A percentile compares a stretch with the other conserved stretches of the same genome.
phyloP scores from a whole-genome alignment of 2,888 invertebrate genomes.

The Abrostola tripartita region DNA sequence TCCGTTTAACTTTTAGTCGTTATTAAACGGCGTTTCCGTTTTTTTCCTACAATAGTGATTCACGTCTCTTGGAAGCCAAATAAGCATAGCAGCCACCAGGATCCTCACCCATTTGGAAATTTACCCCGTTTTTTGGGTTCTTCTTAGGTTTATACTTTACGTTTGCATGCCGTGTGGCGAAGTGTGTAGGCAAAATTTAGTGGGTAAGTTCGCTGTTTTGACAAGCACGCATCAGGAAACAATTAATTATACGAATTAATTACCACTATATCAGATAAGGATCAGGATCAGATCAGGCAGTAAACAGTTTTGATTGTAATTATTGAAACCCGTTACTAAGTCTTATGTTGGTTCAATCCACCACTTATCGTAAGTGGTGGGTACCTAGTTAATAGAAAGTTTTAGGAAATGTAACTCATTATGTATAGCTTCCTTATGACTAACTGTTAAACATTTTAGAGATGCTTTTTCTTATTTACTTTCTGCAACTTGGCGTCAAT shows the following conservation, averaged over 20 bases:
- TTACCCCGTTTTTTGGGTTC: no score
- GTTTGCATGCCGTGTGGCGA: background rate
- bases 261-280: background rate
- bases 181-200: background rate
- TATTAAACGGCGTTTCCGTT: no score
- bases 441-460: no score
- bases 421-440: no score
- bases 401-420: background rate
- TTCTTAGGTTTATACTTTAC: no score
- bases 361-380: background rate
- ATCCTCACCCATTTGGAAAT: no score
- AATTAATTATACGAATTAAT: slow-evolving; percentile 1
- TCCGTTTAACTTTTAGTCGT: no score
- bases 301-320: slow-evolving; percentile 1
- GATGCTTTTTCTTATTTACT: no score
- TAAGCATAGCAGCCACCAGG: no score
- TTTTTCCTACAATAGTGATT: no score
- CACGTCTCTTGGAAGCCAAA: no score
- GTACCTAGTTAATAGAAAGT: background rate
- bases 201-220: background rate
- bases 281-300: background rate
- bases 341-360: background rate
- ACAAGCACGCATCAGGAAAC: slow-evolving; percentile 4
- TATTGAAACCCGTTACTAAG: slow-evolving; percentile 4
- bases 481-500: no score